These are phyloP conservation scores for Tanaodytes sp. DNA, from an alignment of 2,888 invertebrate genomes.

Conservation along the genomic window DNA sequence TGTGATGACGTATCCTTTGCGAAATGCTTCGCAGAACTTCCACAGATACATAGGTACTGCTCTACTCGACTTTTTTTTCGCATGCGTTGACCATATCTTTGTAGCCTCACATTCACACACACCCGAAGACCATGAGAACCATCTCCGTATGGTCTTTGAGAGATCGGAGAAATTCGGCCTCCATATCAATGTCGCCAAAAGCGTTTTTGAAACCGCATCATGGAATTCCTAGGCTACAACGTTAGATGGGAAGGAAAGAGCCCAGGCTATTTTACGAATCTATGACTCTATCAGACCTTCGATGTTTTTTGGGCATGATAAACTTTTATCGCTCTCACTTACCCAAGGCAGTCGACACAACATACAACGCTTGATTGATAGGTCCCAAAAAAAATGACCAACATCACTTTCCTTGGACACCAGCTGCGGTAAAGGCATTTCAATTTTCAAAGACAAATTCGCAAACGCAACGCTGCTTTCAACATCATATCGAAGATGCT, in stretches of 20 bases:
- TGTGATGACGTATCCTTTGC: slow-evolving; percentile 29
- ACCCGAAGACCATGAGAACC: slow-evolving; percentile 23
- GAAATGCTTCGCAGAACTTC: slow-evolving; percentile 37
- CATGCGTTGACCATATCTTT: slow-evolving; percentile 15
- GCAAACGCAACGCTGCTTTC: too few species aligned
- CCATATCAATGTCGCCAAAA: slow-evolving; percentile 60
- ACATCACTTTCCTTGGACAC: too few species aligned
- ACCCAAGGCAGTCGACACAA: too few species aligned
- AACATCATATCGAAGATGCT: too few species aligned
- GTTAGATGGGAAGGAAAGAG: slow-evolving; percentile 3
- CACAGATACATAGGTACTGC: slow-evolving; percentile 29
- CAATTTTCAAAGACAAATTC: too few species aligned
- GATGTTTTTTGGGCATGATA: slow-evolving; percentile 31
- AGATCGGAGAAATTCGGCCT: background rate
- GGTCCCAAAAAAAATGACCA: too few species aligned
- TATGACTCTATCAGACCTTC: background rate
- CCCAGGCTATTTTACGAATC: slow-evolving; percentile 6
- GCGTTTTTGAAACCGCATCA: slow-evolving; percentile 57
- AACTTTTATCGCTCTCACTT: slow-evolving; percentile 40
- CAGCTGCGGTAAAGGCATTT: too few species aligned
- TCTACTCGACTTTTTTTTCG: slow-evolving; percentile 12
- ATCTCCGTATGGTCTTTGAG: slow-evolving; percentile 9
- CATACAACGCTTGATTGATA: too few species aligned
- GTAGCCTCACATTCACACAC: slow-evolving; percentile 21
- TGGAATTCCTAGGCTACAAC: slow-evolving; percentile 40